phyloP scores from a whole-genome alignment of 2,888 invertebrate genomes.

The Hydraecia micacea region DNA sequence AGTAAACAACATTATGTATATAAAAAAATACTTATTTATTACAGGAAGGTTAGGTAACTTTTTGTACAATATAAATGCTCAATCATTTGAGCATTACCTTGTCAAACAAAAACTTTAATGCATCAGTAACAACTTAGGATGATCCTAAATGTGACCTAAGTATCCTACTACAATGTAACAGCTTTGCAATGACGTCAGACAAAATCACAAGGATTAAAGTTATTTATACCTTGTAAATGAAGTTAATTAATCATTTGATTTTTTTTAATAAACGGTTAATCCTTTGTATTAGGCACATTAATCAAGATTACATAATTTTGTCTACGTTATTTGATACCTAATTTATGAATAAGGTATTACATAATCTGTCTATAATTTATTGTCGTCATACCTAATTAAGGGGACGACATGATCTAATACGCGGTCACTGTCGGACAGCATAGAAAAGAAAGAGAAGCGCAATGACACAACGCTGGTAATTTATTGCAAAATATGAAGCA shows the following conservation, averaged over 20 bases:
- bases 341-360: background rate
- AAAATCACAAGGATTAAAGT: background rate
- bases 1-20: background rate
- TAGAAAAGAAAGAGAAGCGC: too few species aligned
- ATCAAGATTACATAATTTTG: background rate
- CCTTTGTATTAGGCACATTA: background rate
- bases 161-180: background rate
- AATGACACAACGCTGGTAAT: too few species aligned
- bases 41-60: background rate
- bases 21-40: background rate
- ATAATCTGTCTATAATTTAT: too few species aligned
- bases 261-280: background rate
- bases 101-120: background rate
- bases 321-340: background rate
- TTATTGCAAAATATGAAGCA: too few species aligned
- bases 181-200: background rate
- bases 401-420: too few species aligned
- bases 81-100: constrained; percentile 5
- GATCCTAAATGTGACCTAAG: background rate
- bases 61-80: background rate
- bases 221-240: background rate
- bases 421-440: too few species aligned
- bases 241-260: background rate
- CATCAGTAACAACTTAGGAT: background rate
- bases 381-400: too few species aligned